Percentiles rank a stretch among this genome's conserved stretches.
These are phyloP conservation scores for Anadara kagoshimensis DNA, from an alignment of 1,140 invertebrate genomes.

Conservation along the genomic window DNA sequence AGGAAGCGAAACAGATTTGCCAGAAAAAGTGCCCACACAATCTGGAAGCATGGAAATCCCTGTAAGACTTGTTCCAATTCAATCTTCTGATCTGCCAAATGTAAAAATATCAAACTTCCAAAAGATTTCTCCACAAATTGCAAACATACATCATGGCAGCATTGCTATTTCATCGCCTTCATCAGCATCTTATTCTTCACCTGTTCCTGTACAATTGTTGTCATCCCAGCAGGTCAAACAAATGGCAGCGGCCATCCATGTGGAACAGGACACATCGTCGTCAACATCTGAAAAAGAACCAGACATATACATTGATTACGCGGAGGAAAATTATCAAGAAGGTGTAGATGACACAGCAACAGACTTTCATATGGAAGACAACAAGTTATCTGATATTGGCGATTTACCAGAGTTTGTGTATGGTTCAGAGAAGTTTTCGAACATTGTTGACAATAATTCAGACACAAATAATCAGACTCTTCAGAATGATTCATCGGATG, in stretches of 20 bases:
- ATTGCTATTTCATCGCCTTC: no score
- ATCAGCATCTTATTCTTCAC: not conserved
- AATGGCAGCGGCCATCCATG: constrained; percentile 13
- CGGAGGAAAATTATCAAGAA: constrained; percentile 4
- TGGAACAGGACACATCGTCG: not conserved
- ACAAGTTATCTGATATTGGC: not conserved
- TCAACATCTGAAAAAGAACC: not conserved
- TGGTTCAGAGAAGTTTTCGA: constrained; percentile 2
- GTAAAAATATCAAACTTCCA: no score
- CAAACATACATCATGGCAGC: no score
- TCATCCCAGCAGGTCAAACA: constrained; percentile 19
- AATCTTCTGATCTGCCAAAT: no score
- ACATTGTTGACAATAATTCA: not conserved
- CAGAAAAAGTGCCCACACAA: no score
- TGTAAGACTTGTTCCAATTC: no score
- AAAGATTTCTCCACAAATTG: no score
- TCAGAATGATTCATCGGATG: not conserved
- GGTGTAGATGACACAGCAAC: not conserved
- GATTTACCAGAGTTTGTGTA: not conserved
- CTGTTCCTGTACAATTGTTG: constrained; percentile 25
- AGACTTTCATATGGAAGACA: not conserved
- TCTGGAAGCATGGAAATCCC: no score
- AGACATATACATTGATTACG: constrained; percentile 65
- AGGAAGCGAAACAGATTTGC: no score
- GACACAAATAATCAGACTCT: not conserved